These are phyloP conservation scores for Pipra filicauda DNA, from an alignment of 2,113 vertebrate species.

Conservation along the genomic window DNA sequence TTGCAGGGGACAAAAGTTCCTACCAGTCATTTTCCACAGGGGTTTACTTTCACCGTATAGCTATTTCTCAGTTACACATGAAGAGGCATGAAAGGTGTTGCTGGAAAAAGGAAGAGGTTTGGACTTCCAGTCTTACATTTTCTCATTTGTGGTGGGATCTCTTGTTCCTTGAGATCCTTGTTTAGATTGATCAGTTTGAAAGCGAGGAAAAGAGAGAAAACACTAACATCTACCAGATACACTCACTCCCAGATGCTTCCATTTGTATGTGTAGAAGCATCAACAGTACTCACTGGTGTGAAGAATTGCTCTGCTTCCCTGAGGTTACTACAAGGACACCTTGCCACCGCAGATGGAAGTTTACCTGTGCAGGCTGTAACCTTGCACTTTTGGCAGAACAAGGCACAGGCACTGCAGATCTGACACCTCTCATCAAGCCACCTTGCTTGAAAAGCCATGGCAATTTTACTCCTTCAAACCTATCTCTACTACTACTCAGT, in stretches of 20 bases:
- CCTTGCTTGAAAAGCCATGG: rapidly evolving
- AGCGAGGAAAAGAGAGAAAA: background rate
- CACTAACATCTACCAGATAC: background rate
- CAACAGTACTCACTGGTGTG: background rate
- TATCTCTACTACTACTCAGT: too few species aligned
- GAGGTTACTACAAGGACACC: background rate
- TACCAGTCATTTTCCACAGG: slow-evolving; percentile 1
- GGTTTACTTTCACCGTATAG: background rate
- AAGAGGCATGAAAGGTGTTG: background rate
- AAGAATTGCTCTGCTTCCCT: background rate
- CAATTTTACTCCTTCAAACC: background rate
- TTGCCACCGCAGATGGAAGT: background rate
- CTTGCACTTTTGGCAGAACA: background rate
- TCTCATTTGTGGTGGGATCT: background rate
- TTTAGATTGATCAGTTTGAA: background rate
- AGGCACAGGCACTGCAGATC: background rate
- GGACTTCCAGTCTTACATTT: background rate
- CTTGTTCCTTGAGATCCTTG: background rate
- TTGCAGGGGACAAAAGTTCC: background rate
- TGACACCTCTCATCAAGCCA: background rate
- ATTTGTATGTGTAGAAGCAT: background rate
- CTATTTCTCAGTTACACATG: background rate
- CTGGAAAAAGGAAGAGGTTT: background rate
- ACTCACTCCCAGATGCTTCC: background rate
- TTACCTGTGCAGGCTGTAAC: background rate